phyloP scores from a whole-genome alignment of 92 coral and sea anemone genomes.

The Isaurus tuberculatus region DNA sequence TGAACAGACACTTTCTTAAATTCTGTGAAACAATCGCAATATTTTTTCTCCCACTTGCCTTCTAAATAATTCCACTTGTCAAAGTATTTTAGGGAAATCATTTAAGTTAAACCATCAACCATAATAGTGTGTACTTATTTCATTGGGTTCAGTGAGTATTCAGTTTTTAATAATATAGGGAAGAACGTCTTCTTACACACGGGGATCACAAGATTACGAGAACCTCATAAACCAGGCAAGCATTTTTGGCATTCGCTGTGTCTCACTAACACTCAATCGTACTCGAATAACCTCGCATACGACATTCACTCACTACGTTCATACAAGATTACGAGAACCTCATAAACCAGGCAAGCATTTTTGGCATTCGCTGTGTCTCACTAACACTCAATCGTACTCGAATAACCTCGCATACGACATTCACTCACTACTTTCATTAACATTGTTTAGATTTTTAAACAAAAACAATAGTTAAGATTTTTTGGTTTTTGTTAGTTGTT shows the following conservation, averaged over 20 bases:
- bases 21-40: no score
- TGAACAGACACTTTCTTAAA: no score
- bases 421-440: no score
- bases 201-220: slow-evolving; percentile 6
- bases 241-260: background rate
- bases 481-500: no score
- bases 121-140: background rate
- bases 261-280: background rate
- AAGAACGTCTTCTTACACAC: slow-evolving; percentile 2
- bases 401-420: background rate
- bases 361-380: background rate
- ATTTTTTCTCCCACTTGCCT: no score
- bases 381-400: background rate
- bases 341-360: slow-evolving; percentile 40
- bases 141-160: background rate
- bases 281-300: background rate
- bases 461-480: no score
- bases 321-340: background rate
- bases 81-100: no score
- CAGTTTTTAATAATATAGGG: slow-evolving; percentile 9
- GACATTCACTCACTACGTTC: no score
- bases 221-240: slow-evolving; percentile 45
- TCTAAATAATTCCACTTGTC: no score
- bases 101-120: background rate
- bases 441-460: no score